Evolutionary conservation across 2,888 invertebrate species (phyloP), one percentile per base, ranked within the genome.

Genomic region (Lacanobia wlatinum): DNA sequence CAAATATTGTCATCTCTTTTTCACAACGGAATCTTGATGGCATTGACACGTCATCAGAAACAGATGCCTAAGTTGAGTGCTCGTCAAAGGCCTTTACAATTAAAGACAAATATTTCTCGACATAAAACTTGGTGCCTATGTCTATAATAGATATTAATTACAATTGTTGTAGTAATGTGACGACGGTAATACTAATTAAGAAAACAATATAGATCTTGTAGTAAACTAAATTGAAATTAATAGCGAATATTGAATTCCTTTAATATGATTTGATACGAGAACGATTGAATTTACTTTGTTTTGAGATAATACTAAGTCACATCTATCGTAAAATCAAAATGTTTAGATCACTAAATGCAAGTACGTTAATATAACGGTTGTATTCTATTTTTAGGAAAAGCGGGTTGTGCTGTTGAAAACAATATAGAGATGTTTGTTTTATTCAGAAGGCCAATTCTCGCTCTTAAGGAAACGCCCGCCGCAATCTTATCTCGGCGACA

Each of bases 81-180:
- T 4, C 34, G 34, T 34, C 14, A 53, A 18, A 46, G 38, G 38
- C n/a, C 28, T 40, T 48, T 14, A 48, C 10, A 46, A 73, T 34
- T 40, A 63, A 64, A 34, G 28, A 7, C 55, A 43, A 64, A 56
- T 40, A 73, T 73, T 21, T 9, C 0, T 0, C 18, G 16, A 10
- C 16, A 18, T n/a, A 53, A 65, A 14, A 53, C 34, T 46, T 23
- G 12, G 9, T 53, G 14, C 10, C 8, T 43, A 16, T 48, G 16
- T 14, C 23, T 55, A 28, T n/a, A 38, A 43, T 9, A 48, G 7
- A 18, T 48, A 65, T 50, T 43, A 18, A 58, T 52, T 43, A 14
- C 10, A 46, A 18, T 38, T 46, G 21, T 50, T n/a, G n/a, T n/a
- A n/a, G n/a, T n/a, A n/a, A n/a, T 50, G 9, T 23, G 21, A 12